A percentile compares a stretch with the other conserved stretches of the same genome.
Conservation (phyloP, 2,797 vertebrate species). For the Otolemur crassicaudatus region DNA sequence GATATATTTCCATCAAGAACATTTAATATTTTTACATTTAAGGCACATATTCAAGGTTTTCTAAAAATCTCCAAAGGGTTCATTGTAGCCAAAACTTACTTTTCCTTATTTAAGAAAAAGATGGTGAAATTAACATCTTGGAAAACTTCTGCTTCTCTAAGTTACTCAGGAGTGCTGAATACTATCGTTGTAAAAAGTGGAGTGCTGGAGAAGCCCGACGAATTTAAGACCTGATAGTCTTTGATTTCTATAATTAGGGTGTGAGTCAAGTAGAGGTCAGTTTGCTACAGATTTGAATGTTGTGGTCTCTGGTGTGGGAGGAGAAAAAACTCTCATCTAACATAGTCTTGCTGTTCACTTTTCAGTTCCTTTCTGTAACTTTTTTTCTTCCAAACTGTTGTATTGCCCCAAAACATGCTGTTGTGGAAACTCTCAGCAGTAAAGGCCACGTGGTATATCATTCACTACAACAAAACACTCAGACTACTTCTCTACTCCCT, state of each 20-base stretch:
- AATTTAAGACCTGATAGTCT: not conserved
- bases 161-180: not conserved
- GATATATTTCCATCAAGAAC: not conserved
- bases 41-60: not conserved
- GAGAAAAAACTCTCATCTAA: not conserved
- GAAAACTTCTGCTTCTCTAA: not conserved
- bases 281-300: not conserved
- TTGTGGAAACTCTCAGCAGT: not conserved
- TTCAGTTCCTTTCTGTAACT: not conserved
- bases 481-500: not conserved
- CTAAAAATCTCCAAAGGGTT: not conserved
- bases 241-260: not conserved
- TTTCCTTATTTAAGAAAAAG: not conserved
- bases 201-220: not conserved
- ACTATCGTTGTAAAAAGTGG: not conserved
- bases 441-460: not conserved
- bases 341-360: not conserved
- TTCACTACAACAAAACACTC: not conserved
- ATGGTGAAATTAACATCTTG: not conserved
- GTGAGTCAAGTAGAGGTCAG: not conserved
- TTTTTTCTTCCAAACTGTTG: not conserved
- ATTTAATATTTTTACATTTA: not conserved
- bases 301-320: not conserved
- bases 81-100: not conserved
- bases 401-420: not conserved